phyloP scores from a whole-genome alignment of 2,797 vertebrate species.

The Zalophus californianus region DNA sequence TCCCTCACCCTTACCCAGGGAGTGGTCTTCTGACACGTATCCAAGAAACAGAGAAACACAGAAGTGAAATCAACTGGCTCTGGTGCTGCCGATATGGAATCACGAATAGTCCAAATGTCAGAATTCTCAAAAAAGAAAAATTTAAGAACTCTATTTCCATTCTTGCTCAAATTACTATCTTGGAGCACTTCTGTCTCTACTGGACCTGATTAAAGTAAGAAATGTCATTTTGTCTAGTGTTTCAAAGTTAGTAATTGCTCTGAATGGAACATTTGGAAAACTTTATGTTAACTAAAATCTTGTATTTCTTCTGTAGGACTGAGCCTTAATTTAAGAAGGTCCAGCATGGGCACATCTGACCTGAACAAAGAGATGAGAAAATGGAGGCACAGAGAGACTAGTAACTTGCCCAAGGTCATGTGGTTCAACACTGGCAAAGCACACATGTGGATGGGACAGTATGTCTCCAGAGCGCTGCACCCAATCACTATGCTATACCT shows the following conservation, averaged over 20 bases:
- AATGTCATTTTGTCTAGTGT: neutral
- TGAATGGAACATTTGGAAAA: neutral
- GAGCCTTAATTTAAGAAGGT: neutral
- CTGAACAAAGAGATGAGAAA: neutral
- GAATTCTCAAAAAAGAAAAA: conserved; percentile 2
- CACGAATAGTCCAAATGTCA: neutral
- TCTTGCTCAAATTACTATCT: neutral
- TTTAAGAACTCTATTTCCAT: neutral
- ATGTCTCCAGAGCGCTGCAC: neutral
- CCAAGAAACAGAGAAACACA: neutral
- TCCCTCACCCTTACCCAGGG: neutral
- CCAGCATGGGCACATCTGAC: neutral
- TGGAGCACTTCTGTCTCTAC: neutral
- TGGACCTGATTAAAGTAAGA: neutral
- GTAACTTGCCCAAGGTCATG: neutral
- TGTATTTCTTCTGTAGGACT: neutral
- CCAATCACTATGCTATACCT: neutral
- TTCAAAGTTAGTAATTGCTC: neutral
- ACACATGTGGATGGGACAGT: neutral
- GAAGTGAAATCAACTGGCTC: neutral
- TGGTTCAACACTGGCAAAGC: neutral
- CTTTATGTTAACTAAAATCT: neutral
- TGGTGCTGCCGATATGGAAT: neutral
- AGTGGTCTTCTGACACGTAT: neutral
- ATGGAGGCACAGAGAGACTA: neutral